Conservation (phyloP, 2,797 vertebrate species). For the Rhodeus uyekii region DNA sequence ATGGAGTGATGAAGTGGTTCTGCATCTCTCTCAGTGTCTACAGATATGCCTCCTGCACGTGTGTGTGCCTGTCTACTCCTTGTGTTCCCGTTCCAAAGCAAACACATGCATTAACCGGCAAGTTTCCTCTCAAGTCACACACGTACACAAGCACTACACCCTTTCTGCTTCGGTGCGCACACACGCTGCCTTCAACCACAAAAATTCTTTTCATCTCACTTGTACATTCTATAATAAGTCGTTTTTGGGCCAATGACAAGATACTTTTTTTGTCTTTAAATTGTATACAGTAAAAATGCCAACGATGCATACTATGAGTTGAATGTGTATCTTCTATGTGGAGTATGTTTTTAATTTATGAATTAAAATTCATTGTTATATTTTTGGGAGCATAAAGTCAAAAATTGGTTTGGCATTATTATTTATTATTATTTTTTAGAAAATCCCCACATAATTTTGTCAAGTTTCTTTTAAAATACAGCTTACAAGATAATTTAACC, state of each 20-base stretch:
- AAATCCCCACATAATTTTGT: background rate
- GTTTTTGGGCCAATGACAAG: background rate
- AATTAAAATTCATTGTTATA: background rate
- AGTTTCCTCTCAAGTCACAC: conserved; percentile 23
- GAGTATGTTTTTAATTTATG: background rate
- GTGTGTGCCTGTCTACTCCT: conserved; percentile 51
- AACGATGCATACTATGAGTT: background rate
- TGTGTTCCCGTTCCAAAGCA: conserved; percentile 43
- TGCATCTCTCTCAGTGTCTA: conserved; percentile 62
- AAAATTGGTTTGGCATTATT: background rate
- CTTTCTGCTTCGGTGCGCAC: background rate
- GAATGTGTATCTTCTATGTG: background rate
- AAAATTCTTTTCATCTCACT: background rate
- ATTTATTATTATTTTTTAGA: background rate
- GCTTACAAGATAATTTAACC: background rate
- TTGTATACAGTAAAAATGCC: background rate
- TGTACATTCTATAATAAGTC: background rate
- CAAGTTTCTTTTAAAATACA: background rate
- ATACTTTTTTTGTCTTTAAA: background rate
- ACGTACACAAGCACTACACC: conserved; percentile 11
- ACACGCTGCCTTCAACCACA: background rate
- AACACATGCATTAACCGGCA: conserved; percentile 40
- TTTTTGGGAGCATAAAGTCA: background rate
- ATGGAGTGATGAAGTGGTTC: conserved; percentile 71
- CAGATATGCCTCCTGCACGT: conserved; percentile 53